These are phyloP conservation scores for Rotaria magnacalcarata DNA, from an alignment of 2,888 invertebrate species.

Conservation along the genomic window DNA sequence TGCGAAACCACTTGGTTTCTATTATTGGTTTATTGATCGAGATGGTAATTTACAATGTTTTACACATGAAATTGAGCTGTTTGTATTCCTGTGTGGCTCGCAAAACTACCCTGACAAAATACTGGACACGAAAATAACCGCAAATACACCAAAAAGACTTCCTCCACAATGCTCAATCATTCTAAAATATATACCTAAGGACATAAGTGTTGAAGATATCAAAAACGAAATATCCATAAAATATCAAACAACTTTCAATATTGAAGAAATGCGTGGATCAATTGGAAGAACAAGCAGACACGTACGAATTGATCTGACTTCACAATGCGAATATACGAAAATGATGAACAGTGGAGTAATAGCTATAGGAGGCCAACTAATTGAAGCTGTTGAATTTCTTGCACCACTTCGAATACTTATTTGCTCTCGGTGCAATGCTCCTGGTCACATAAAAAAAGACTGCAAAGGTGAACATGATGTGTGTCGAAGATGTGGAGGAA, in stretches of 20 bases:
- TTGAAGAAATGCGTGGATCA: not conserved
- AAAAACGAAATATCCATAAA: not conserved
- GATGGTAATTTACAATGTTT: not conserved
- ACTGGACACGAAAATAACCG: not conserved
- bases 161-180: not conserved
- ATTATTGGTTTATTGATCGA: not conserved
- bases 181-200: not conserved
- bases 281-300: not conserved
- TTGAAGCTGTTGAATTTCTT: not conserved
- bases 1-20: not conserved
- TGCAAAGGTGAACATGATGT: not conserved
- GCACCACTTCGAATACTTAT: not conserved
- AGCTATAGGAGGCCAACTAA: not conserved
- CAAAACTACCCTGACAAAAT: not conserved
- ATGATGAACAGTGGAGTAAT: not conserved
- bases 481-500: not conserved
- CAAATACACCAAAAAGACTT: not conserved
- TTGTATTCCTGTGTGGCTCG: not conserved
- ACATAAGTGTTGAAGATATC: not conserved
- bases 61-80: not conserved
- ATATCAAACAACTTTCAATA: not conserved
- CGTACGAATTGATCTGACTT: not conserved
- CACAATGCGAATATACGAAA: not conserved
- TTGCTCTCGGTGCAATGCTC: not conserved
- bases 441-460: not conserved